Evolutionary conservation across 2,797 vertebrate genomes (phyloP).

Genomic region (Otus scops): DNA sequence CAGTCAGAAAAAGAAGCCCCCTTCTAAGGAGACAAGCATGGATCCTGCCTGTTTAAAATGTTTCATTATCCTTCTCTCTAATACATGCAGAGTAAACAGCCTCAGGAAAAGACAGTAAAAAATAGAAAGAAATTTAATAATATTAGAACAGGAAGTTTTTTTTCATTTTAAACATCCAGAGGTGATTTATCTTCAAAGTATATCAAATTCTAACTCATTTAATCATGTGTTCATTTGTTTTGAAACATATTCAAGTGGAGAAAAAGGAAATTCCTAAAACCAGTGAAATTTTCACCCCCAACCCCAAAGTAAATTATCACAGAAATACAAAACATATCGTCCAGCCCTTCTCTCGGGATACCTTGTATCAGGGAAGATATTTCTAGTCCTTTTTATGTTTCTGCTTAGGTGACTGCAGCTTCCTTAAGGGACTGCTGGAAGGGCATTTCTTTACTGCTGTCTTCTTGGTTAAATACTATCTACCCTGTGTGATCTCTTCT

Average conservation of each 20-base stretch:
- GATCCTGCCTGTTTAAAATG: not conserved
- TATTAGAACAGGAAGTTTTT: not conserved
- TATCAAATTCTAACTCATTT: not conserved
- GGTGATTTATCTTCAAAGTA: not conserved
- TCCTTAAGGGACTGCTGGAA: not conserved
- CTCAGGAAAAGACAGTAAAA: not conserved
- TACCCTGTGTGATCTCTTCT: not conserved
- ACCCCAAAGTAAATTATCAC: not conserved
- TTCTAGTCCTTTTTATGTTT: not conserved
- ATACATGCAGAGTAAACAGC: not conserved
- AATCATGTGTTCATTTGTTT: not conserved
- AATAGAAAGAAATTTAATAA: not conserved
- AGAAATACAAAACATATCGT: not conserved
- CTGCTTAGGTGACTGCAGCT: not conserved
- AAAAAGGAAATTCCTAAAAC: not conserved
- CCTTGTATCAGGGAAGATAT: not conserved
- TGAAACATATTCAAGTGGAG: not conserved
- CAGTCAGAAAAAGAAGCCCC: not conserved
- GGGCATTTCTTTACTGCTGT: not conserved
- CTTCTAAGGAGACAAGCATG: not conserved
- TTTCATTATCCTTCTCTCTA: not conserved
- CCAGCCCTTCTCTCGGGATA: not conserved
- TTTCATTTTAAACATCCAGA: not conserved
- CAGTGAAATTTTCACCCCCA: not conserved
- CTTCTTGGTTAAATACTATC: not conserved